A percentile compares a stretch with the other conserved stretches of the same genome.
Evolutionary conservation across 2,888 invertebrate species (phyloP).

Genomic region (Danaus chrysippus): DNA sequence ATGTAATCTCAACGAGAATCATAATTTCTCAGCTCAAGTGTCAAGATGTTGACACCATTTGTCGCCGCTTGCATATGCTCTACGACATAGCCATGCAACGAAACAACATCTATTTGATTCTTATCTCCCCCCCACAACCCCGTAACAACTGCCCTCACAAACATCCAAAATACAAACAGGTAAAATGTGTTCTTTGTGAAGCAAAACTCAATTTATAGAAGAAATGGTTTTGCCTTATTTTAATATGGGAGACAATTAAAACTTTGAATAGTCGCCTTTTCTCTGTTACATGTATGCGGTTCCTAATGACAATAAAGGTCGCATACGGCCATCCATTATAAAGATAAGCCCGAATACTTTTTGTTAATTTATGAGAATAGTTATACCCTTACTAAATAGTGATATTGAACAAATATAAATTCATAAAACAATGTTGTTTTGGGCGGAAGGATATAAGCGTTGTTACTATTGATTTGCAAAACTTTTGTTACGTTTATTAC

Average conservation of each 20-base stretch:
- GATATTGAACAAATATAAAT: constrained; percentile 29
- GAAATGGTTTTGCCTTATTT: constrained; percentile 55
- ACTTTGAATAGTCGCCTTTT: constrained; percentile 31
- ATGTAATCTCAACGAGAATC: constrained; percentile 37
- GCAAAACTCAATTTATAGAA: constrained; percentile 58
- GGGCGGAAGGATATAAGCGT: constrained; percentile 9
- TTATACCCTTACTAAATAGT: constrained; percentile 32
- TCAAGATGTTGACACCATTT: constrained; percentile 62
- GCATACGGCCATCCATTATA: constrained; percentile 27
- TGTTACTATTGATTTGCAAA: not conserved
- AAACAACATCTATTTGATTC: constrained; percentile 79
- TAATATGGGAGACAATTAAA: constrained; percentile 42
- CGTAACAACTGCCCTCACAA: constrained; percentile 43
- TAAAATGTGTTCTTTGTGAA: constrained; percentile 64
- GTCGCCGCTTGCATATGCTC: constrained; percentile 69
- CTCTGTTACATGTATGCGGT: constrained; percentile 32
- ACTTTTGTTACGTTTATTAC: constrained; percentile 5
- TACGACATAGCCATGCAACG: constrained; percentile 67
- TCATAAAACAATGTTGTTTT: constrained; percentile 20
- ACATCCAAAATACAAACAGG: constrained; percentile 69
- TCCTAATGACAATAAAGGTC: constrained; percentile 35
- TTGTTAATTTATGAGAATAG: constrained; percentile 36
- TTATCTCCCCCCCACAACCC: constrained; percentile 62
- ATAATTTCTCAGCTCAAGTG: constrained; percentile 53
- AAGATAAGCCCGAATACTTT: constrained; percentile 36